Evolutionary conservation across 2,113 vertebrate species (phyloP).

Genomic region (Eulemur macaco): DNA sequence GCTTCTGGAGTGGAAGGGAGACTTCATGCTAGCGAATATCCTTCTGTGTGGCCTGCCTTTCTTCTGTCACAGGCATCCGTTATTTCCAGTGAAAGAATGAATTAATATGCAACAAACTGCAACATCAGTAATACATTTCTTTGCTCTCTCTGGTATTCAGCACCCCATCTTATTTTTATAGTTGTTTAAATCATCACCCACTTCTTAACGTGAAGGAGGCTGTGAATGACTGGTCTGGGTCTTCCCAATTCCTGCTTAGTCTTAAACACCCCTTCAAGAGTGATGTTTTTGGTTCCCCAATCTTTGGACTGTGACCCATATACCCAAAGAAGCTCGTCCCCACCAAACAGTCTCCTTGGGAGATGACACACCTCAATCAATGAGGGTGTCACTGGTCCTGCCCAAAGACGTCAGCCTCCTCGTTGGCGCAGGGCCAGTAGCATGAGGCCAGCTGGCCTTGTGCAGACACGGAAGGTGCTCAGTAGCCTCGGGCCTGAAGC

Average conservation of each 20-base stretch:
- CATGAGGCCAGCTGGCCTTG: background rate
- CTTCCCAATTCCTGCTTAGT: background rate
- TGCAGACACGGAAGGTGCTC: background rate
- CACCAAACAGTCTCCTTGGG: background rate
- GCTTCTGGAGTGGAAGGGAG: background rate
- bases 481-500: rapidly evolving
- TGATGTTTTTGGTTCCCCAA: too few relatives aligned
- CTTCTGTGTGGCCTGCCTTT: background rate
- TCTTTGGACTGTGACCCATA: background rate
- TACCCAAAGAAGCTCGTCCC: background rate
- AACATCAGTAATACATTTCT: background rate
- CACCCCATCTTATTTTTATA: background rate
- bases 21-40: too few relatives aligned
- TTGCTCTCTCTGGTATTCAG: background rate
- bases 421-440: background rate
- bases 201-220: background rate
- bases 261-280: background rate
- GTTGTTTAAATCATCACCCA: background rate
- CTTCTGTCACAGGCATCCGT: background rate
- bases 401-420: background rate
- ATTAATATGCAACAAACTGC: background rate
- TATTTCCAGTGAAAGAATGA: background rate
- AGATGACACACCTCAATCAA: rapidly evolving
- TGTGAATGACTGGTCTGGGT: background rate
- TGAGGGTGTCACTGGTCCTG: background rate